Conservation (phyloP, 2,113 vertebrate species). For the chimpanzee (Pan troglodytes) region NHGRI_mPanTro3-v2.1_pri NC_072407.2:114864001-114864500, state of each 20-base stretch:
- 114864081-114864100: conserved; percentile 16
- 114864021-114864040: conserved; percentile 49
- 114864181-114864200: background rate
- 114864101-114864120: background rate
- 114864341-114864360: background rate
- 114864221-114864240: background rate
- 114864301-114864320: background rate
- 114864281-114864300: conserved; percentile 4
- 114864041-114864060: conserved; percentile 41
- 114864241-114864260: background rate
- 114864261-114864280: background rate
- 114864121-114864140: background rate
- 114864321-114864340: conserved; percentile 1
- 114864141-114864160: background rate
- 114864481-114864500: conserved; percentile 71
- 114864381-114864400: conserved; percentile 51
- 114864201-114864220: background rate
- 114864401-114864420: conserved; percentile 62
- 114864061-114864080: conserved; percentile 63
- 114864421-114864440: conserved; percentile 73
- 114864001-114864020: conserved; percentile 50
- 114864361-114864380: conserved; percentile 45
- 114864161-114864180: background rate
- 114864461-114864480: conserved; percentile 71
- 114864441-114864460: conserved; percentile 72